Evolutionary conservation across 2,888 invertebrate genomes (phyloP).

Genomic region (Cecidostiba fungosa): DNA sequence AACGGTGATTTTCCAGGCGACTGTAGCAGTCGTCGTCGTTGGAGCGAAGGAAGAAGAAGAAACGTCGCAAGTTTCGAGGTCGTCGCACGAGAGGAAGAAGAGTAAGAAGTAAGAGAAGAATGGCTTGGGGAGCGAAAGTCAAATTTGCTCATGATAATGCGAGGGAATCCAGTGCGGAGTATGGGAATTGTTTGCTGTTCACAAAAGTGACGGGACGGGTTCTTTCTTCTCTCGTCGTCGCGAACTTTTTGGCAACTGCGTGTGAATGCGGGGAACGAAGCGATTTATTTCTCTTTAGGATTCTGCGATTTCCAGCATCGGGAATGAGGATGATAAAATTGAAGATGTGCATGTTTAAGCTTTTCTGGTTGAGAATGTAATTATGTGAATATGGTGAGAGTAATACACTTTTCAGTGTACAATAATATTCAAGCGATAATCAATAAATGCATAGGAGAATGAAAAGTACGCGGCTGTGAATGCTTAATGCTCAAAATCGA

Average conservation of each 20-base stretch:
- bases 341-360: background rate
- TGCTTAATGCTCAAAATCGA: slow-evolving; percentile 4
- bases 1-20: slow-evolving; percentile 45
- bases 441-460: background rate
- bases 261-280: background rate
- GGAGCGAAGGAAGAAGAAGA: background rate
- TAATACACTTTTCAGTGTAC: background rate
- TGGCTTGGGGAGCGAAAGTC: slow-evolving; percentile 69
- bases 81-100: slow-evolving; percentile 22
- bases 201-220: slow-evolving; percentile 61
- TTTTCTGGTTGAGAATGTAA: background rate
- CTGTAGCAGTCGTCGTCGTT: background rate
- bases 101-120: slow-evolving; percentile 12
- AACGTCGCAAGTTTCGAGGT: slow-evolving; percentile 47
- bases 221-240: slow-evolving; percentile 26
- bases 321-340: background rate
- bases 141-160: slow-evolving; percentile 78
- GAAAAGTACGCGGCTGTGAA: background rate
- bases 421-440: background rate
- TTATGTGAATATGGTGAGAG: background rate
- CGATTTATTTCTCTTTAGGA: slow-evolving; percentile 56
- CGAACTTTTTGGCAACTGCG: slow-evolving; percentile 7
- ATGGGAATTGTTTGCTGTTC: slow-evolving; percentile 69
- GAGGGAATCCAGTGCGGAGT: slow-evolving; percentile 58
- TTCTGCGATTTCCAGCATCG: slow-evolving; percentile 29